phyloP scores from a whole-genome alignment of 2,113 vertebrate species.

The Enhydra lutris region DNA sequence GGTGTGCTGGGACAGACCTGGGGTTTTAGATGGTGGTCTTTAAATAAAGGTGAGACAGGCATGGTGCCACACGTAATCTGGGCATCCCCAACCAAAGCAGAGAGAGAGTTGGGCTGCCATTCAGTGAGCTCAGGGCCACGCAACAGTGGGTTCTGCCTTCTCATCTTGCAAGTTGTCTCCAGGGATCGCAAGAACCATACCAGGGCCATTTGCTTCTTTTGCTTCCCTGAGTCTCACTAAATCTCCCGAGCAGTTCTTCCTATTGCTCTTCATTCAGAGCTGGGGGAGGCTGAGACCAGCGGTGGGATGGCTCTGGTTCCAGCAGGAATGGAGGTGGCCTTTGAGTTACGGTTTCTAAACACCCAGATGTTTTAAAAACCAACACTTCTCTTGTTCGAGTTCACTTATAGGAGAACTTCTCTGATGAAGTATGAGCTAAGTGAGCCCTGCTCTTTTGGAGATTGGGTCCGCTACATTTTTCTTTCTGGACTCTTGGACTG shows the following conservation, averaged over 20 bases:
- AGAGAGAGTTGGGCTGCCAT: not conserved
- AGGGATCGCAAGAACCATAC: too few relatives aligned
- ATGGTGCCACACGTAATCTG: not conserved
- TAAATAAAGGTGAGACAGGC: not conserved
- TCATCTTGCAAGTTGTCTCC: not conserved
- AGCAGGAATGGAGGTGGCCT: rapidly evolving
- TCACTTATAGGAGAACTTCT: not conserved
- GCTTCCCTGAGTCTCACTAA: not conserved
- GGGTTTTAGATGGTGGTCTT: not conserved
- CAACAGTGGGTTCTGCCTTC: not conserved
- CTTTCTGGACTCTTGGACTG: not conserved
- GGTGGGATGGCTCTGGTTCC: too few relatives aligned
- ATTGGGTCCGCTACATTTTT: not conserved
- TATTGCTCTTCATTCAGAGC: not conserved
- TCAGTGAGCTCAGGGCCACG: not conserved
- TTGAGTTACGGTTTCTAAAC: not conserved
- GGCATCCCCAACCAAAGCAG: not conserved
- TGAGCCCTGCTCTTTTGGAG: not conserved
- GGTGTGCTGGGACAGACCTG: not conserved
- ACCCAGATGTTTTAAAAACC: not conserved
- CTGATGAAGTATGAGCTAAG: constrained; percentile 25
- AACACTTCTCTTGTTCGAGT: not conserved
- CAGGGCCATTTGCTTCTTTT: not conserved
- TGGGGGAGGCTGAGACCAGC: rapidly evolving
- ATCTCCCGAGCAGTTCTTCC: not conserved